A percentile compares a stretch with the other conserved stretches of the same genome.
Conservation (phyloP, 1,140 invertebrate species). For the Eumaeus atala region DNA sequence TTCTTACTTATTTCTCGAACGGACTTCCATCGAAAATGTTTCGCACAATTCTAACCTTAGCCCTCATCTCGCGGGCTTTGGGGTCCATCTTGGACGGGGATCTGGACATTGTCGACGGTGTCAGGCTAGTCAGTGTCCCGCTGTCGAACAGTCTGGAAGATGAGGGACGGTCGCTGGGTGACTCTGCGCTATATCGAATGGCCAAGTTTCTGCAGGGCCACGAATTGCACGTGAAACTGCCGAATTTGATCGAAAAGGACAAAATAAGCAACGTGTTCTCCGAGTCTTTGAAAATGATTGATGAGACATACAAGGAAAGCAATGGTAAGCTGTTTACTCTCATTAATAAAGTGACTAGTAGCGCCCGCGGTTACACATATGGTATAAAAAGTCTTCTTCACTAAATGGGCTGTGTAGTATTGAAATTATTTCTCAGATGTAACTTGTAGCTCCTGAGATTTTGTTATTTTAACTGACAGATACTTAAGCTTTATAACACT, state of each 20-base stretch:
- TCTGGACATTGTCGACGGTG: constrained; percentile 77
- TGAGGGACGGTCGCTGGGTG: constrained; percentile 69
- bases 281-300: constrained; percentile 59
- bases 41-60: constrained; percentile 33
- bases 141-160: constrained; percentile 60
- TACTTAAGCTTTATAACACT: too few species aligned
- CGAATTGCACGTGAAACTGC: constrained; percentile 81
- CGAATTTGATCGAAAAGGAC: constrained; percentile 76
- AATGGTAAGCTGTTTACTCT: constrained; percentile 47
- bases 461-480: too few species aligned
- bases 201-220: constrained; percentile 80
- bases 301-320: constrained; percentile 58
- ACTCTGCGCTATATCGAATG: constrained; percentile 74
- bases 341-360: too few species aligned
- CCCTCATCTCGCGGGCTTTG: constrained; percentile 26
- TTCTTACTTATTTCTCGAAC: constrained; percentile 56
- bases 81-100: constrained; percentile 59
- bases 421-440: too few species aligned
- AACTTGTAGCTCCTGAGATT: too few species aligned
- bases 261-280: constrained; percentile 56
- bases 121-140: constrained; percentile 75
- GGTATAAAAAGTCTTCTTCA: too few species aligned
- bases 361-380: too few species aligned
- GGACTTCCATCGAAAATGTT: constrained; percentile 50
- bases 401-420: too few species aligned